These are phyloP conservation scores for Champsocephalus esox DNA, from an alignment of 2,797 vertebrate genomes.

Conservation along the genomic window DNA sequence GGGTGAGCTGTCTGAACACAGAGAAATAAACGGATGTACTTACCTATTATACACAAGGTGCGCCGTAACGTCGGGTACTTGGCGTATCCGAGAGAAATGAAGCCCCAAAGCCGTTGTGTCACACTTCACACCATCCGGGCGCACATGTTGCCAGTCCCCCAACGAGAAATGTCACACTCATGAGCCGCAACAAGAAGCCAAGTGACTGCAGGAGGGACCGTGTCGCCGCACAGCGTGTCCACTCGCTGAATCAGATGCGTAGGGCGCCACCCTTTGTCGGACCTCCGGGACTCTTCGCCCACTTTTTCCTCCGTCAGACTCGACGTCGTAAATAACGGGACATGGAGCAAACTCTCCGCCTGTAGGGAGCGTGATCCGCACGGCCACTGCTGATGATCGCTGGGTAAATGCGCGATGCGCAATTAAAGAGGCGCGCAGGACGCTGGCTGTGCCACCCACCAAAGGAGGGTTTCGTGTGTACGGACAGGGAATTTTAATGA, in stretches of 20 bases:
- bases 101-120: constrained; percentile 61
- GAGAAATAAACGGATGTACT: constrained; percentile 47
- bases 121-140: constrained; percentile 70
- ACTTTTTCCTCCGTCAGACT: constrained; percentile 30
- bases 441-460: constrained; percentile 76
- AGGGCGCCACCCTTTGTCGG: constrained; percentile 67
- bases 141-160: constrained; percentile 77
- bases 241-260: constrained; percentile 53
- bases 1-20: constrained; percentile 5
- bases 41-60: constrained; percentile 74
- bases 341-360: constrained; percentile 26
- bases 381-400: constrained; percentile 26
- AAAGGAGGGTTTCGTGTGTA: constrained; percentile 62
- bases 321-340: constrained; percentile 31
- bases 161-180: constrained; percentile 60
- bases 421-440: constrained; percentile 68
- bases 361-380: constrained; percentile 34
- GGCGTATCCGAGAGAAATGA: constrained; percentile 69
- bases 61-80: constrained; percentile 73
- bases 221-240: constrained; percentile 52
- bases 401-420: constrained; percentile 59
- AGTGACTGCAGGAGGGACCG: constrained; percentile 45
- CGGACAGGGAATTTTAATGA: constrained; percentile 85
- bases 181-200: constrained; percentile 50
- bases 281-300: constrained; percentile 51